phyloP scores from a whole-genome alignment of 2,888 invertebrate genomes.

The Melanotus villosus region DNA sequence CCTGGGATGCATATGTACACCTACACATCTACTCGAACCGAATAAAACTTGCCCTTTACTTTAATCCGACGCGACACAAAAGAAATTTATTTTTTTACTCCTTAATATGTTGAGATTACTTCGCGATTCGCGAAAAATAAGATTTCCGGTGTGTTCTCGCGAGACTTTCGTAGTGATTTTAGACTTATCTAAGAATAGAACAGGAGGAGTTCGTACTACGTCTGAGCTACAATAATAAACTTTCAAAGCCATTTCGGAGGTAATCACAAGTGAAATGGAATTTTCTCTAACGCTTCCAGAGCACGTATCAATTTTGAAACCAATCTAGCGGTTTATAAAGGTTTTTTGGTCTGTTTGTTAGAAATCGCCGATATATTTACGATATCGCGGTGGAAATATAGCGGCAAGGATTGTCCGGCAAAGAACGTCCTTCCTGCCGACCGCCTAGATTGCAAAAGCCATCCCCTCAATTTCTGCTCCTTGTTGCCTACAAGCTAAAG shows the following conservation, averaged over 20 bases:
- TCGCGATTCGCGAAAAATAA: background rate
- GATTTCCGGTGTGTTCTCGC: too few species aligned
- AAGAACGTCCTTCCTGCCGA: conserved; percentile 10
- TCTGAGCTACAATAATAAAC: conserved; percentile 41
- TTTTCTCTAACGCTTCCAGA: conserved; percentile 43
- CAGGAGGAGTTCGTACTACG: background rate
- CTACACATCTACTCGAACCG: conserved; percentile 26
- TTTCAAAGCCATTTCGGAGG: conserved; percentile 43
- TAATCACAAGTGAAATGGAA: conserved; percentile 46
- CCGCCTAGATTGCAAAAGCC: conserved; percentile 12
- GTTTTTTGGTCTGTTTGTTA: conserved; percentile 37
- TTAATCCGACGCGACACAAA: conserved; percentile 28
- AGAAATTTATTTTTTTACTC: conserved; percentile 26
- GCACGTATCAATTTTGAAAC: conserved; percentile 44
- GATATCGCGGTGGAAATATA: conserved; percentile 28
- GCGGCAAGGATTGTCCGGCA: conserved; percentile 13
- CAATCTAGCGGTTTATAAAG: conserved; percentile 42
- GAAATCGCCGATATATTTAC: conserved; percentile 39
- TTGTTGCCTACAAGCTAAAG: background rate
- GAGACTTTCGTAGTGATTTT: too few species aligned
- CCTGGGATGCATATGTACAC: conserved; percentile 49
- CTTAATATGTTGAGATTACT: background rate
- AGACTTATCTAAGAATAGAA: background rate
- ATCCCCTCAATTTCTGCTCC: conserved; percentile 17
- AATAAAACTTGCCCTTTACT: conserved; percentile 37